Evolutionary conservation across 2,888 invertebrate species (phyloP).

Genomic region (Biston betularia): DNA sequence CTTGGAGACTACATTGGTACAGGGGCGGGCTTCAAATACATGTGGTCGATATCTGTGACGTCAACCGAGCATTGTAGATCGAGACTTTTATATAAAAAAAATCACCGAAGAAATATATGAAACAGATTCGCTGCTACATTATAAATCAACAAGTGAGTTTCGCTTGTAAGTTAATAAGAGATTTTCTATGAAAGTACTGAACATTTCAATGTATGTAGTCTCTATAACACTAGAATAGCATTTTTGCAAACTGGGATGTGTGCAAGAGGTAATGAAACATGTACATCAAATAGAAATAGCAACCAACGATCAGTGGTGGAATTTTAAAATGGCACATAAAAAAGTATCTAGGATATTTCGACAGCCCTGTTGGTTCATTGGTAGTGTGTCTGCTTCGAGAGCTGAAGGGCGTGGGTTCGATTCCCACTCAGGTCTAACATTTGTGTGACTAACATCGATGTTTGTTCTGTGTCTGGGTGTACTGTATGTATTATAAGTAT

Average conservation of each 20-base stretch:
- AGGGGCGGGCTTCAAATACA: background rate
- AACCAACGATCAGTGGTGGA: background rate
- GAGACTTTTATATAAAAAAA: no score
- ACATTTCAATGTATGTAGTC: constrained; percentile 41
- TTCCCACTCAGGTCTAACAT: no score
- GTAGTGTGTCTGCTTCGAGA: no score
- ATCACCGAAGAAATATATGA: no score
- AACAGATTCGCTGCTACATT: no score
- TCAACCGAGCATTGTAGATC: background rate
- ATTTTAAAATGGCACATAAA: no score
- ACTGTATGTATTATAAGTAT: no score
- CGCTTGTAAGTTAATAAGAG: background rate
- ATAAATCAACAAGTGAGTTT: background rate
- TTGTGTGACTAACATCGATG: no score
- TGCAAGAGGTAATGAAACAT: constrained; percentile 17
- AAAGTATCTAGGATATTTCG: no score
- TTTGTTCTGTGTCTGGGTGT: no score
- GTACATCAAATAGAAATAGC: constrained; percentile 4
- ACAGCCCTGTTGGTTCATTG: no score
- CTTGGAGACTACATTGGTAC: constrained; percentile 21
- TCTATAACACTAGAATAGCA: constrained; percentile 50
- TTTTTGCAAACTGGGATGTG: constrained; percentile 38
- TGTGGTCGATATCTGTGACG: background rate
- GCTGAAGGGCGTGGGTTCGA: no score
- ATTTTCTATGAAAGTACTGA: background rate